Evolutionary conservation across 2,113 vertebrate species (phyloP), one percentile per base, ranked within the genome.

Genomic region (Dasypus novemcinctus): DNA sequence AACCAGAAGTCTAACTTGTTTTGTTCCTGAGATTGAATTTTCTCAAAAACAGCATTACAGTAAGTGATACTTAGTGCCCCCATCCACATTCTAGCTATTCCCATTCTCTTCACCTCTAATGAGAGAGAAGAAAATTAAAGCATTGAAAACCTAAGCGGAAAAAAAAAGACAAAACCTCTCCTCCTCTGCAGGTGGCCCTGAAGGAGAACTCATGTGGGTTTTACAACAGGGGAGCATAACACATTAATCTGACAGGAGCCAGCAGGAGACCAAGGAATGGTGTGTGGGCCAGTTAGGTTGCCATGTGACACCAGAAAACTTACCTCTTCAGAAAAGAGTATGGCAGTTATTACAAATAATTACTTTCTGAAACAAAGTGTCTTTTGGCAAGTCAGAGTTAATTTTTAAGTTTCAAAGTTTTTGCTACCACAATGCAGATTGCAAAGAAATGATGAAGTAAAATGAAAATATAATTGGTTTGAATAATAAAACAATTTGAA

Each of bases 281-380:
- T 33, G 6, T 66, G 9, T 83, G n/a, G n/a, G 6, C 54, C 5
- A 72, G 14, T 79, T 64, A 93, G 74, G 72, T 66, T 83, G 85
- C 41, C 74, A n/a, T 63, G 59, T 93, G 79, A 97, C 46, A 88
- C 46, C 59, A 91, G 91, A 59, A 93, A 90, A 89, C 49, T 78
- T 90, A 83, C 46, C 71, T 93, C 68, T 94, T 91, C 43, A 59
- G 89, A 87, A 96, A 91, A 79, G 5, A 66, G 85, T 25, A 11
- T 71, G 61, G 74, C 71, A 96, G 96, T 95, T 97, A 94, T 79
- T 92, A n/a, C 80, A 96, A 97, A 96, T 97, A 96, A 97, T 95
- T 83, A 86, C 63, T 94, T 86, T 85, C 27, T 80, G 81, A 94
- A 95, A 95, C 76, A 94, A 87, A 92, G 69, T 72, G 84, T 86